These are phyloP conservation scores for Pyrocoelia pectoralis DNA, from an alignment of 2,888 invertebrate species.

Conservation along the genomic window DNA sequence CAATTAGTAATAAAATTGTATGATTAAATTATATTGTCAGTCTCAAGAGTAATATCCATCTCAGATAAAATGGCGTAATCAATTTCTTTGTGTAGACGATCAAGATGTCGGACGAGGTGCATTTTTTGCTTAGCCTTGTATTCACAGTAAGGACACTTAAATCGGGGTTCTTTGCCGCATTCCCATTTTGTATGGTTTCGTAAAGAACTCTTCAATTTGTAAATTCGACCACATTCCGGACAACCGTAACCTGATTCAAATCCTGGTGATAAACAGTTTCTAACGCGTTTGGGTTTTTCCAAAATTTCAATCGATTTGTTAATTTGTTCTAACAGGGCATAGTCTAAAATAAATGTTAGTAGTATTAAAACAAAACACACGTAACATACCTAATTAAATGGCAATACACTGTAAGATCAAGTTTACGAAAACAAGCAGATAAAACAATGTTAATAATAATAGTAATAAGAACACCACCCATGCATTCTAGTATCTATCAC, in stretches of 20 bases:
- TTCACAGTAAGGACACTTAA: slow-evolving; percentile 84
- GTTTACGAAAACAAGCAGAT: too few species aligned
- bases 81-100: slow-evolving; percentile 76
- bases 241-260: slow-evolving; percentile 72
- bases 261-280: background rate
- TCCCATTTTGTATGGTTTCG: slow-evolving; percentile 88
- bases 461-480: background rate
- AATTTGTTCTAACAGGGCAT: background rate
- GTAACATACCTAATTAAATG: too few species aligned
- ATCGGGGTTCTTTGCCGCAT: slow-evolving; percentile 85
- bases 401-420: too few species aligned
- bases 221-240: slow-evolving; percentile 83
- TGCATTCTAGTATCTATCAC: too few species aligned
- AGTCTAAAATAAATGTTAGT: background rate
- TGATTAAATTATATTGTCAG: slow-evolving; percentile 8
- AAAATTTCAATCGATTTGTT: background rate
- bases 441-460: too few species aligned
- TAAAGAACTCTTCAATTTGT: slow-evolving; percentile 86
- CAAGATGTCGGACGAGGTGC: slow-evolving; percentile 85
- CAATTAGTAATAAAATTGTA: background rate
- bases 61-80: slow-evolving; percentile 52
- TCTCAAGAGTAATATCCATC: slow-evolving; percentile 24
- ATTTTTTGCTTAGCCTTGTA: slow-evolving; percentile 86
- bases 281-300: background rate
- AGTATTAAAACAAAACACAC: background rate